Evolutionary conservation across 2,888 invertebrate genomes (phyloP).

Genomic region (Fragum fragum): DNA sequence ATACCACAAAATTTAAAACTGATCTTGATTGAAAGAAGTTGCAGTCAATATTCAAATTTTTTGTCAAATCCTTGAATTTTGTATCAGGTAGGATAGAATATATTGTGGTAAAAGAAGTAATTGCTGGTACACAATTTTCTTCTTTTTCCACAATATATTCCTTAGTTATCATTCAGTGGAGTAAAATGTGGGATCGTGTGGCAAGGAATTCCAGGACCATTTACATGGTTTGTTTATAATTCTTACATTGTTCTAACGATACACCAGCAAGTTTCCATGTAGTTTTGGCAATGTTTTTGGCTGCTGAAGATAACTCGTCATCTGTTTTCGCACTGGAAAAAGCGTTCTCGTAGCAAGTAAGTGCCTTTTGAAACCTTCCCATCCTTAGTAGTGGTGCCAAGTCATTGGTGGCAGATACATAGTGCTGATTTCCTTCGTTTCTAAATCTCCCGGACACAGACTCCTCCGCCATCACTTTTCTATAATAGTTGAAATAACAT

Average conservation of each 20-base stretch:
- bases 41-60: too few species aligned
- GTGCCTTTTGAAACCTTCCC: constrained; percentile 31
- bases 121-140: neutral
- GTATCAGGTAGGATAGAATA: too few species aligned
- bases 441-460: constrained; percentile 29
- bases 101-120: too few species aligned
- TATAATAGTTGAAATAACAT: too few species aligned
- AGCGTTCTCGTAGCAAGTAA: constrained; percentile 30
- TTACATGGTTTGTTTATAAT: too few species aligned
- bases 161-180: too few species aligned
- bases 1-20: too few species aligned
- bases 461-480: constrained; percentile 22
- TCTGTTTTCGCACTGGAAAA: constrained; percentile 18
- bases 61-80: too few species aligned
- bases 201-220: too few species aligned
- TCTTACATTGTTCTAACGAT: neutral
- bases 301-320: constrained; percentile 41
- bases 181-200: too few species aligned
- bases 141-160: neutral
- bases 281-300: constrained; percentile 33
- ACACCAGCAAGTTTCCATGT: constrained; percentile 36
- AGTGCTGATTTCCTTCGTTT: constrained; percentile 25
- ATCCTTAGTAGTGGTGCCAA: constrained; percentile 11
- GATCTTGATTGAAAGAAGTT: too few species aligned
- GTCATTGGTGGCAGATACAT: neutral